Evolutionary conservation across 1,140 invertebrate genomes (phyloP), one percentile per base, ranked within the genome.

Genomic region (Drosophila fuyamai): DNA sequence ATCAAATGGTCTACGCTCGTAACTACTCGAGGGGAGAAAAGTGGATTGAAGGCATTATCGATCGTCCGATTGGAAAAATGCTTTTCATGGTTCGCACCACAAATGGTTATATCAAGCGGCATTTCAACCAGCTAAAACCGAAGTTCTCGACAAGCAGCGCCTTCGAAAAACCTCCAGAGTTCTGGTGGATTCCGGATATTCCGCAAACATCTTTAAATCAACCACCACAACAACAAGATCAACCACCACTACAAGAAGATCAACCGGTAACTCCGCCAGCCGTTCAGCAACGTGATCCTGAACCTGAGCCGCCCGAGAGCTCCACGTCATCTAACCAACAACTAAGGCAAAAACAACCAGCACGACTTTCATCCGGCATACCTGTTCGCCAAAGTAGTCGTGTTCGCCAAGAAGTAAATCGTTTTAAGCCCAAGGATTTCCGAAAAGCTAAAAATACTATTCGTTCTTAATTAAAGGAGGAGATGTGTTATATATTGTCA

Each of bases 81-180:
- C 29, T 32, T 8, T 32, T 32, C 29, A 32, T 32, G 0, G 29
- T 32, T 7, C 29, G 29, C 29, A 7, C 29, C 29, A 32, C 29
- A 32, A 32, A 8, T 32, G 29, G 29, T 8, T 32, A 32, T 32
- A 8, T 32, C 29, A 8, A 32, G 8, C 29, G 29, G 7, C 29
- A 41, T 41, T 41, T 16, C 3, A 55, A 55, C 12, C 36, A 55
- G 9, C 12, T 55, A 5, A 55, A 55, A 41, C 16, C 53, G 23
- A 13, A 27, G 23, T 3, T 23, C 5, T 12, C 53, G 14, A 38
- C 12, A n/a, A 41, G 18, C 16, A 55, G 12, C 16, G 18, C 43
- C 12, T 6, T 13, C 5, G 12, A n/a, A 10, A 44, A 44, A 16
- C 14, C 43, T 8, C 14, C 43, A 16, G 16, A 47, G 18, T 47